A percentile compares a stretch with the other conserved stretches of the same genome.
Evolutionary conservation across 2,113 vertebrate genomes (phyloP).

Genomic region (Taurulus bubalis): DNA sequence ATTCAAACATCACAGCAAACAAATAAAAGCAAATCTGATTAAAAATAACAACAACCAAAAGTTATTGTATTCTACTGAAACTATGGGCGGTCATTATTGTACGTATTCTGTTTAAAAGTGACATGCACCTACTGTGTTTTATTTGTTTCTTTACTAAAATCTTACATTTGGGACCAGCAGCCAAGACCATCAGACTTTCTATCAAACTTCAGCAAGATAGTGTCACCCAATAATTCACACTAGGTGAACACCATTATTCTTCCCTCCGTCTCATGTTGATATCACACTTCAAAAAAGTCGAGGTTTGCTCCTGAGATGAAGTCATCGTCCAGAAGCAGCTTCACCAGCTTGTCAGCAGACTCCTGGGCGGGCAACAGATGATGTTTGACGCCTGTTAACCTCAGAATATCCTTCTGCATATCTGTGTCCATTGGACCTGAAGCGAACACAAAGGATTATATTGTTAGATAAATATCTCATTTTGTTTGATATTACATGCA

Average conservation of each 20-base stretch:
- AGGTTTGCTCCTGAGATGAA: slow-evolving; percentile 47
- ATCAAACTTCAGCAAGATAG: neutral
- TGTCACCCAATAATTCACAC: neutral
- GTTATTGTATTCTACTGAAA: neutral
- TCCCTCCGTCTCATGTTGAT: neutral
- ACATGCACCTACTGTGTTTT: neutral
- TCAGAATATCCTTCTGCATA: slow-evolving; percentile 50
- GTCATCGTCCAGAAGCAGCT: slow-evolving; percentile 45
- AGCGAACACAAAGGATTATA: neutral
- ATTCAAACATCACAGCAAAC: neutral
- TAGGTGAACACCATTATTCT: neutral
- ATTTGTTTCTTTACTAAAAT: neutral
- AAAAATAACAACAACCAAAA: neutral
- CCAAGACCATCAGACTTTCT: neutral
- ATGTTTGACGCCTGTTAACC: slow-evolving; percentile 13
- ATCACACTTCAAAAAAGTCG: slow-evolving; percentile 48
- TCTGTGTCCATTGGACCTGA: slow-evolving; percentile 59
- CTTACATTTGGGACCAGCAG: neutral
- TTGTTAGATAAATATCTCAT: neutral
- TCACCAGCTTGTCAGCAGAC: slow-evolving; percentile 49
- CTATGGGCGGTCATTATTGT: neutral
- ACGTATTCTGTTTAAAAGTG: neutral
- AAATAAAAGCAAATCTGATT: neutral
- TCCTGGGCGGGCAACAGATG: slow-evolving; percentile 30
- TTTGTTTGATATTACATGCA: neutral